Evolutionary conservation across 2,113 vertebrate genomes (phyloP).

Genomic region (Nestor notabilis): DNA sequence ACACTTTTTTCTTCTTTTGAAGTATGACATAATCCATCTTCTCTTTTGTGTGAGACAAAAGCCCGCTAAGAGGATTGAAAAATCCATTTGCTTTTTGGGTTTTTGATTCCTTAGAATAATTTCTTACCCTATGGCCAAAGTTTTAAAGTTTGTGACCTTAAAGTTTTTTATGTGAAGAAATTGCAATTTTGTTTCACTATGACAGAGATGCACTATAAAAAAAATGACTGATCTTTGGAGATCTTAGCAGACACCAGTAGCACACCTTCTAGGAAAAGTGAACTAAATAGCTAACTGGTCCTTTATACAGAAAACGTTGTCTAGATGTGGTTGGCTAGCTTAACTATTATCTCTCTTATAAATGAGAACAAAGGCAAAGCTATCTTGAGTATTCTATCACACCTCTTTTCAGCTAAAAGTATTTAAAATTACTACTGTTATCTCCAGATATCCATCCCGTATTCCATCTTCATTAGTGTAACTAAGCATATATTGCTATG

Average conservation of each 20-base stretch:
- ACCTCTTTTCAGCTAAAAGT: neutral
- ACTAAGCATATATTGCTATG: neutral
- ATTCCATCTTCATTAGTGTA: neutral
- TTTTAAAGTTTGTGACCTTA: neutral
- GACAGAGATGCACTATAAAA: neutral
- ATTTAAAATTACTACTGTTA: neutral
- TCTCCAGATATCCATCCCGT: neutral
- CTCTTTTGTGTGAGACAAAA: neutral
- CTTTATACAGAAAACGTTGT: neutral
- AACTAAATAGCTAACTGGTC: neutral
- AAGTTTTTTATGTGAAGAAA: neutral
- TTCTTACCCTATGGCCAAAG: neutral
- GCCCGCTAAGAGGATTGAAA: neutral
- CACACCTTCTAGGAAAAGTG: neutral
- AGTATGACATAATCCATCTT: neutral
- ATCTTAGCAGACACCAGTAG: neutral
- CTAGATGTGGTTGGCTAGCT: neutral
- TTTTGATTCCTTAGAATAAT: neutral
- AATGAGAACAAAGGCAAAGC: neutral
- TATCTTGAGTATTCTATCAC: neutral
- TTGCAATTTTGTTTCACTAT: neutral
- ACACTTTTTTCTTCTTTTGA: neutral
- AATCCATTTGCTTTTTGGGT: neutral
- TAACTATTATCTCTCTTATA: neutral
- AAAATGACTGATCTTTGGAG: neutral